Conservation (phyloP, 23 tunicate genomes). For the Pegea sp. region DNA sequence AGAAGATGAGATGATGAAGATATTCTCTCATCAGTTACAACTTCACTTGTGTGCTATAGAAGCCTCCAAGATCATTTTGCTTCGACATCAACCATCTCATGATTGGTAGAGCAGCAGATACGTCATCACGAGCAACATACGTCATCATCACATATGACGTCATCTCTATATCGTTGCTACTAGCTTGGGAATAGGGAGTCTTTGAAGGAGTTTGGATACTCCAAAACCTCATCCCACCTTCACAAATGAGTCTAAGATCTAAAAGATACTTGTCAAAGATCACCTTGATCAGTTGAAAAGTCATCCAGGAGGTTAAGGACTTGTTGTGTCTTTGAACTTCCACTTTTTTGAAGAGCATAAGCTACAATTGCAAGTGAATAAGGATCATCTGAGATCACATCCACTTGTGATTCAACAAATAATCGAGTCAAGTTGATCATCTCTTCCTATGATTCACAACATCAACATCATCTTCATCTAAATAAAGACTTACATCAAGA, state of each 20-base stretch:
- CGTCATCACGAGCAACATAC: slow-evolving; percentile 11
- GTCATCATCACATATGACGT: slow-evolving; percentile 56
- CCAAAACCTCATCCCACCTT: too few relatives aligned
- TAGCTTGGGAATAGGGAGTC: slow-evolving; percentile 4
- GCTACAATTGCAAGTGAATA: slow-evolving; percentile 6
- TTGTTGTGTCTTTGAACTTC: slow-evolving; percentile 1
- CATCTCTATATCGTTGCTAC: slow-evolving; percentile 25
- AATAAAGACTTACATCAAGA: too few relatives aligned
- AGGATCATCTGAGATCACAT: too few relatives aligned
- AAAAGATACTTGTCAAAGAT: background rate
- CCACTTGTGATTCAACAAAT: too few relatives aligned
- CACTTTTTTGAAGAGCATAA: slow-evolving; percentile 5
- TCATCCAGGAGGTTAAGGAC: background rate
- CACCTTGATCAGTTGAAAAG: too few relatives aligned
- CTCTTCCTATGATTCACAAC: too few relatives aligned
- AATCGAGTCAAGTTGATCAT: too few relatives aligned
- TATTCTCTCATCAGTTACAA: background rate
- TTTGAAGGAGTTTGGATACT: too few relatives aligned
- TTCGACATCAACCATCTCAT: slow-evolving; percentile 44
- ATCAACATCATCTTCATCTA: too few relatives aligned
- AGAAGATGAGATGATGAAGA: background rate
- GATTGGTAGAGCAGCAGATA: slow-evolving; percentile 27
- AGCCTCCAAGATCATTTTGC: slow-evolving; percentile 51
- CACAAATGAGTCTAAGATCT: background rate
- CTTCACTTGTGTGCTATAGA: slow-evolving; percentile 31